These are phyloP conservation scores for Cyprinodon brontotheroides DNA, from an alignment of 2,113 vertebrate genomes.

Conservation along the genomic window DNA sequence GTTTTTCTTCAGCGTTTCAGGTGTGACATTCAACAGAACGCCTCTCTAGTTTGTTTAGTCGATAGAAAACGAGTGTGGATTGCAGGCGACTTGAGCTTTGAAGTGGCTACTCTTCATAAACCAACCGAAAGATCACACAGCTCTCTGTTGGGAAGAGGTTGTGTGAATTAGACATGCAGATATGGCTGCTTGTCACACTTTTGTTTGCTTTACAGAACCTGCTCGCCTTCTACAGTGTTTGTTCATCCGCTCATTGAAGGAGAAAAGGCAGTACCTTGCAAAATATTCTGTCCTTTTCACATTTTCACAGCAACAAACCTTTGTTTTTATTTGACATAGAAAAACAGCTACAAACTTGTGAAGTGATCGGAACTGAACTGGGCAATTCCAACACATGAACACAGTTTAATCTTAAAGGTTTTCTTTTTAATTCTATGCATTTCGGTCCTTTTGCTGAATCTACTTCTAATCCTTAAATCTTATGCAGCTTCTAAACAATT, in stretches of 20 bases:
- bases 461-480: background rate
- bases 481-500: background rate
- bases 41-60: conserved; percentile 20
- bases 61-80: conserved; percentile 39
- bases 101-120: conserved; percentile 51
- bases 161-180: conserved; percentile 48
- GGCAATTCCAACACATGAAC: background rate
- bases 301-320: background rate
- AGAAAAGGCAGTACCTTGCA: conserved; percentile 25
- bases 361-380: background rate
- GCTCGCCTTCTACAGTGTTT: conserved; percentile 60
- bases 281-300: background rate
- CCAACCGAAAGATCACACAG: conserved; percentile 38
- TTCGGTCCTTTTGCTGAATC: background rate
- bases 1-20: conserved; percentile 25
- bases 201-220: conserved; percentile 63
- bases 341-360: background rate
- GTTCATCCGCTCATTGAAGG: conserved; percentile 52
- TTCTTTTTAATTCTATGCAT: background rate
- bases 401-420: no score
- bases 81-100: conserved; percentile 25
- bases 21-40: conserved; percentile 41
- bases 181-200: conserved; percentile 46
- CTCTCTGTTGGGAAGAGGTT: conserved; percentile 42
- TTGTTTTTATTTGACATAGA: no score